Percentiles rank a stretch among this genome's conserved stretches.
Evolutionary conservation across 2,797 vertebrate species (phyloP).

Genomic region (Pempheris klunzingeri): DNA sequence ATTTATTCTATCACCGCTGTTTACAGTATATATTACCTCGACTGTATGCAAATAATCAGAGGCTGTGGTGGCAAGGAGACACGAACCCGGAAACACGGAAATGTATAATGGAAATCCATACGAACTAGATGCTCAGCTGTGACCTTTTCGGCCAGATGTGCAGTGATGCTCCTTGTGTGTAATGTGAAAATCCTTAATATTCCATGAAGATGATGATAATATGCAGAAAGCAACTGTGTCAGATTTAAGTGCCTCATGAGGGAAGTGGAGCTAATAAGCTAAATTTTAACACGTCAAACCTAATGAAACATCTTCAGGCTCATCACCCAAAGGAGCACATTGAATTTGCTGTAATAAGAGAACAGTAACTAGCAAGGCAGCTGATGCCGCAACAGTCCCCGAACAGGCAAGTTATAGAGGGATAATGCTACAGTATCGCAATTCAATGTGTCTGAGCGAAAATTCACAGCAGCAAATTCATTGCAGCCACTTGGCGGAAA

Average conservation of each 20-base stretch:
- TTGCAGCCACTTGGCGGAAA: conserved; percentile 6
- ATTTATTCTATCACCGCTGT: conserved; percentile 14
- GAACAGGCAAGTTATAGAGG: conserved; percentile 26
- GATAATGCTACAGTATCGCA: conserved; percentile 34
- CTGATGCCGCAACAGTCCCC: conserved; percentile 30
- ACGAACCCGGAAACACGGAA: neutral
- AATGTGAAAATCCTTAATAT: conserved; percentile 15
- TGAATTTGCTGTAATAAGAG: conserved; percentile 67
- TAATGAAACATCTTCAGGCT: conserved; percentile 65
- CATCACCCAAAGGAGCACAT: conserved; percentile 62
- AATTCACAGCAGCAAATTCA: conserved; percentile 24
- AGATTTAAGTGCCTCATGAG: conserved; percentile 50
- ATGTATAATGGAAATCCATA: conserved; percentile 11
- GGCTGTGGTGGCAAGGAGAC: neutral
- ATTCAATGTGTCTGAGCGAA: no score
- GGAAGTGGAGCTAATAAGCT: conserved; percentile 55
- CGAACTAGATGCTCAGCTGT: neutral
- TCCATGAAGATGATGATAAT: conserved; percentile 41
- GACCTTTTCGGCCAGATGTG: conserved; percentile 26
- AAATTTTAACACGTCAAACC: conserved; percentile 68
- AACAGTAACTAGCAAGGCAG: conserved; percentile 45
- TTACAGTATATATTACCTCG: conserved; percentile 1
- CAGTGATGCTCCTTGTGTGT: conserved; percentile 12
- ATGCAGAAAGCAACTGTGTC: conserved; percentile 51
- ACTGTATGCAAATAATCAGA: conserved; percentile 15